These are phyloP conservation scores for Anneissia japonica DNA, from an alignment of 35 echinoderm and acorn worm genomes.

Conservation along the genomic window DNA sequence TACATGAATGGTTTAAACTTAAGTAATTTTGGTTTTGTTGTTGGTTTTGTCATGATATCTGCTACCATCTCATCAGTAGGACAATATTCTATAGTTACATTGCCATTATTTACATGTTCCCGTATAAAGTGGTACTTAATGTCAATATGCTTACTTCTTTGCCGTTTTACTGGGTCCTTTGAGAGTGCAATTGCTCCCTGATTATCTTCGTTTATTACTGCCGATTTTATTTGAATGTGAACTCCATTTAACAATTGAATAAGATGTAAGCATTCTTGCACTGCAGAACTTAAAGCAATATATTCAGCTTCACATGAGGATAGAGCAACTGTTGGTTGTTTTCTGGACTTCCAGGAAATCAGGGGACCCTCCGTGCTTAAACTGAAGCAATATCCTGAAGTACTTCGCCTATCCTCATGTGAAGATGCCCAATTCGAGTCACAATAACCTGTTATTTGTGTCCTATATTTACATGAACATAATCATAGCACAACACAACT, in stretches of 20 bases:
- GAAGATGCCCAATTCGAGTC: constrained; percentile 22
- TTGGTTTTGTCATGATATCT: too few relatives aligned
- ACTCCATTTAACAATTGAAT: not conserved
- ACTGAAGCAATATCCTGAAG: constrained; percentile 30
- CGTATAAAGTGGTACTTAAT: too few relatives aligned
- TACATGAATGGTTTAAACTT: too few relatives aligned
- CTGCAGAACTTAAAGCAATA: not conserved
- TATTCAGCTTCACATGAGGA: constrained; percentile 33
- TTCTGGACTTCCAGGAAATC: constrained; percentile 38
- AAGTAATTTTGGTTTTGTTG: too few relatives aligned
- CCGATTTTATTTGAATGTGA: not conserved
- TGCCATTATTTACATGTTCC: too few relatives aligned
- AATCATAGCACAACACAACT: constrained; percentile 15
- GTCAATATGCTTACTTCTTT: too few relatives aligned
- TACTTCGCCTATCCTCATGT: constrained; percentile 27
- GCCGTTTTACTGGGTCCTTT: too few relatives aligned
- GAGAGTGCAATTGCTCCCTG: not conserved
- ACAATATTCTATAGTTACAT: too few relatives aligned
- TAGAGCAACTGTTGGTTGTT: constrained; percentile 25
- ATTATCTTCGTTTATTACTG: not conserved
- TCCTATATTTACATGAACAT: constrained; percentile 6
- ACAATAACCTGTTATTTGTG: constrained; percentile 17
- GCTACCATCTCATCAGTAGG: too few relatives aligned
- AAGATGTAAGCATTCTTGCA: not conserved
- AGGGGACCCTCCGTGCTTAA: constrained; percentile 20